Percentiles rank a stretch among this genome's conserved stretches.
These are phyloP conservation scores for Siniperca undulata DNA, from an alignment of 2,797 vertebrate species.

Conservation along the genomic window DNA sequence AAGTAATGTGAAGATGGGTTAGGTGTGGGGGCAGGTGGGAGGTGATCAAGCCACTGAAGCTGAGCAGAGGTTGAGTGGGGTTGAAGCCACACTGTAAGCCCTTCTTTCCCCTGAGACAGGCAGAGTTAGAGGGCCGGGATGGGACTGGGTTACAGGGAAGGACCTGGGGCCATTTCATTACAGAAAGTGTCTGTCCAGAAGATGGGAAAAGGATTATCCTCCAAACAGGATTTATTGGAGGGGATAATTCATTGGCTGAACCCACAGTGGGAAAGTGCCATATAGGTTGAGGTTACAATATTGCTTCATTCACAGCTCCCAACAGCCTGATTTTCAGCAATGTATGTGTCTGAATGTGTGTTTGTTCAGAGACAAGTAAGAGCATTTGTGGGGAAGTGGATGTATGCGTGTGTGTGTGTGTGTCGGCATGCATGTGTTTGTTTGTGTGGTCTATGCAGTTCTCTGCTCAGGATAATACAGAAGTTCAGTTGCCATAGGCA, in stretches of 20 bases:
- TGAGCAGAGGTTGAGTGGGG: constrained; percentile 82
- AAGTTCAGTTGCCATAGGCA: constrained; percentile 47
- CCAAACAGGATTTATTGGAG: constrained; percentile 90
- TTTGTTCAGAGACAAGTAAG: constrained; percentile 46
- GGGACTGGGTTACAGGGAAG: constrained; percentile 83
- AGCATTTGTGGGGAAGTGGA: constrained; percentile 42
- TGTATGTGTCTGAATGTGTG: constrained; percentile 64
- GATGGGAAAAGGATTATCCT: constrained; percentile 90
- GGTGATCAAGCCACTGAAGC: constrained; percentile 80
- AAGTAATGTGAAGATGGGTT: constrained; percentile 69
- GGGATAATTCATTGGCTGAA: constrained; percentile 89
- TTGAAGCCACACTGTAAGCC: constrained; percentile 83
- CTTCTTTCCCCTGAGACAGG: constrained; percentile 77
- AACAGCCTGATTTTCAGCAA: constrained; percentile 72
- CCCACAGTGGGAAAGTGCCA: constrained; percentile 85
- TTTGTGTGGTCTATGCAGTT: constrained; percentile 36
- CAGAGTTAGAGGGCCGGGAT: constrained; percentile 78
- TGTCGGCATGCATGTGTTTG: constrained; percentile 5
- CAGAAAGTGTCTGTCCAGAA: constrained; percentile 89
- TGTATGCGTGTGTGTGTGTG: constrained; percentile 17
- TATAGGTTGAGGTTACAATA: constrained; percentile 89
- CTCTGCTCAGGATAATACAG: constrained; percentile 40
- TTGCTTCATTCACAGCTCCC: constrained; percentile 86
- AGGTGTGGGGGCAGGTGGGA: constrained; percentile 72
- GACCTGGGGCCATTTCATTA: constrained; percentile 88